A percentile compares a stretch with the other conserved stretches of the same genome.
phyloP scores from a whole-genome alignment of 2,888 invertebrate species.

The Timema cristinae region DNA sequence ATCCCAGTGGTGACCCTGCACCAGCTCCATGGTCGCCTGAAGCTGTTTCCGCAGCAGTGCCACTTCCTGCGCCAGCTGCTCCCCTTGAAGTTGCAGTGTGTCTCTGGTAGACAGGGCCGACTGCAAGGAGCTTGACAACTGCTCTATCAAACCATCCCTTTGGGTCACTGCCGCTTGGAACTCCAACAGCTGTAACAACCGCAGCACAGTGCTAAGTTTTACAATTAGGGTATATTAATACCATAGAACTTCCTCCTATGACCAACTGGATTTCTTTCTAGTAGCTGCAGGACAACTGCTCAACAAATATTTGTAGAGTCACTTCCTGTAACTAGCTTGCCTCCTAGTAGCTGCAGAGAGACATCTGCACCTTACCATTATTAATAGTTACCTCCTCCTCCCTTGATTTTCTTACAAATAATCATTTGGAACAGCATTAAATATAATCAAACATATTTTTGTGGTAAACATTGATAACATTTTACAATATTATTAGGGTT shows the following conservation, averaged over 20 bases:
- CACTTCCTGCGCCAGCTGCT: conserved; percentile 58
- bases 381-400: too few relatives aligned
- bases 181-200: conserved; percentile 59
- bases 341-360: conserved; percentile 22
- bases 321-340: background rate
- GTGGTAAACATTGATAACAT: too few relatives aligned
- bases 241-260: background rate
- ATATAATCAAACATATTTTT: too few relatives aligned
- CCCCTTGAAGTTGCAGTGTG: conserved; percentile 57
- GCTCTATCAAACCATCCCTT: conserved; percentile 67
- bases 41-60: conserved; percentile 50
- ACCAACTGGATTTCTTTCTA: too few relatives aligned
- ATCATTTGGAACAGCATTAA: too few relatives aligned
- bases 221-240: background rate
- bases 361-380: too few relatives aligned
- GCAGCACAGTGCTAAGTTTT: conserved; percentile 34
- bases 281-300: background rate
- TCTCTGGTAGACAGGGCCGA: conserved; percentile 60
- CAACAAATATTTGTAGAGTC: background rate
- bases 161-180: conserved; percentile 65
- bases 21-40: conserved; percentile 45
- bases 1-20: conserved; percentile 37
- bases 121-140: conserved; percentile 66
- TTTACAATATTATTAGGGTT: too few relatives aligned
- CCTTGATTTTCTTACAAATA: too few relatives aligned